phyloP scores from a whole-genome alignment of 2,888 invertebrate species.

The Bursaphelenchus okinawaensis region DNA sequence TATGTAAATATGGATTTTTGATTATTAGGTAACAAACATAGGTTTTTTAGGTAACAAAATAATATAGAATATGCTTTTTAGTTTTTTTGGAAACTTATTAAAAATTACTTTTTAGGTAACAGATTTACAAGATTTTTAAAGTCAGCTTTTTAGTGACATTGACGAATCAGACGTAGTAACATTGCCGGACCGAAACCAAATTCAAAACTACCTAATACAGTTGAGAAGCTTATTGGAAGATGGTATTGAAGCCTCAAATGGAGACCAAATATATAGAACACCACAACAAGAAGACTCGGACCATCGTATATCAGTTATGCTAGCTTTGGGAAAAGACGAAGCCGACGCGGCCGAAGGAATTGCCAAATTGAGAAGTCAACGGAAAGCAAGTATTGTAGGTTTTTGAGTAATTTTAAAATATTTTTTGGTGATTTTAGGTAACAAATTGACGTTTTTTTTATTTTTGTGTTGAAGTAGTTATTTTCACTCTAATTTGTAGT shows the following conservation, averaged over 20 bases:
- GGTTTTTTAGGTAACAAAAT: no score
- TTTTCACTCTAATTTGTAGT: no score
- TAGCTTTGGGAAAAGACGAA: slow-evolving; percentile 34
- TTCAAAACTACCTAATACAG: slow-evolving; percentile 19
- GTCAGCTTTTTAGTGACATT: slow-evolving; percentile 10
- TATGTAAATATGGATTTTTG: not conserved
- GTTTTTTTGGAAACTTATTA: no score
- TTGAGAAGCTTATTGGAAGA: slow-evolving; percentile 24
- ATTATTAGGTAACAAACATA: no score
- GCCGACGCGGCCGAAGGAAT: slow-evolving; percentile 33
- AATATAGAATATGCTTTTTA: no score
- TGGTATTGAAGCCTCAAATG: not conserved
- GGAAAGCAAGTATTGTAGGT: slow-evolving; percentile 32
- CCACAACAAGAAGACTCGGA: slow-evolving; percentile 24
- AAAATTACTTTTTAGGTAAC: not conserved
- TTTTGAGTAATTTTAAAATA: not conserved
- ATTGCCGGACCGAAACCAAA: slow-evolving; percentile 21
- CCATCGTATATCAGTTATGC: slow-evolving; percentile 36
- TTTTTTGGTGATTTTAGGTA: not conserved
- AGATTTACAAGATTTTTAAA: not conserved
- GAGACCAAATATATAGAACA: not conserved
- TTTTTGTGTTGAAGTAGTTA: no score
- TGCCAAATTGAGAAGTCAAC: slow-evolving; percentile 25
- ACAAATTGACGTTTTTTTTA: no score
- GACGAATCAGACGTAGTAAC: slow-evolving; percentile 23